Percentiles rank a stretch among this genome's conserved stretches.
Evolutionary conservation across 1,140 invertebrate genomes (phyloP).

Genomic region (Nasonia longicornis): DNA sequence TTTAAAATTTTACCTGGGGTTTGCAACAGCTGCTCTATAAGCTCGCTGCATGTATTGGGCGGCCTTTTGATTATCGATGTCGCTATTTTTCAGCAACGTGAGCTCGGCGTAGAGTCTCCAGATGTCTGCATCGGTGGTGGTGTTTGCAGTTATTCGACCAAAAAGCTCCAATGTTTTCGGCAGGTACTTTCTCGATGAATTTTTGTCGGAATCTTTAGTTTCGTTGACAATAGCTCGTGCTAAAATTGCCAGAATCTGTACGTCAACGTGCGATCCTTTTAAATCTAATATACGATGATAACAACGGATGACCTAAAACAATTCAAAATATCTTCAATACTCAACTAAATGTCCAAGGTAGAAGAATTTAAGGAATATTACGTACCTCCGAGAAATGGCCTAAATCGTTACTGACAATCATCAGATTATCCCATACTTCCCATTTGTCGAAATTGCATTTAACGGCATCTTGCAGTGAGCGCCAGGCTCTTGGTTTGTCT

Average conservation of each 20-base stretch:
- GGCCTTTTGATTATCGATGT: slow-evolving; percentile 69
- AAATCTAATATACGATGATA: slow-evolving; percentile 88
- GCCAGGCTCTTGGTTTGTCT: slow-evolving; percentile 87
- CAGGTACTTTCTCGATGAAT: slow-evolving; percentile 69
- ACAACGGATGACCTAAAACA: slow-evolving; percentile 78
- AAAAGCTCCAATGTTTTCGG: slow-evolving; percentile 82
- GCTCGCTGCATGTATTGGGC: slow-evolving; percentile 75
- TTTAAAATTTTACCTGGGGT: slow-evolving; percentile 58
- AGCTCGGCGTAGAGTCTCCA: slow-evolving; percentile 86
- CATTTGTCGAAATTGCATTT: slow-evolving; percentile 96
- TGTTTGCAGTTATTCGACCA: slow-evolving; percentile 80
- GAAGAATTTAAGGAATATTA: slow-evolving; percentile 21
- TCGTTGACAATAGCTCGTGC: slow-evolving; percentile 79
- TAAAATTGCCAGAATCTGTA: slow-evolving; percentile 82
- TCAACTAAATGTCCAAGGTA: slow-evolving; percentile 27
- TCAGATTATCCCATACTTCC: slow-evolving; percentile 97
- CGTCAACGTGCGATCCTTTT: slow-evolving; percentile 84
- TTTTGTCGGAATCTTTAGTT: slow-evolving; percentile 72
- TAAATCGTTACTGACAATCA: slow-evolving; percentile 84
- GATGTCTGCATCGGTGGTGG: slow-evolving; percentile 77
- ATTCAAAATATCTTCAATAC: slow-evolving; percentile 15
- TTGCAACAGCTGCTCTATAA: slow-evolving; percentile 71
- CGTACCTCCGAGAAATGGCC: slow-evolving; percentile 77
- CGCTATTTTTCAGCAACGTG: slow-evolving; percentile 67
- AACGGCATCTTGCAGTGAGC: slow-evolving; percentile 87